Conservation (phyloP, 2,888 invertebrate species). For the Tortricodes alternella region DNA sequence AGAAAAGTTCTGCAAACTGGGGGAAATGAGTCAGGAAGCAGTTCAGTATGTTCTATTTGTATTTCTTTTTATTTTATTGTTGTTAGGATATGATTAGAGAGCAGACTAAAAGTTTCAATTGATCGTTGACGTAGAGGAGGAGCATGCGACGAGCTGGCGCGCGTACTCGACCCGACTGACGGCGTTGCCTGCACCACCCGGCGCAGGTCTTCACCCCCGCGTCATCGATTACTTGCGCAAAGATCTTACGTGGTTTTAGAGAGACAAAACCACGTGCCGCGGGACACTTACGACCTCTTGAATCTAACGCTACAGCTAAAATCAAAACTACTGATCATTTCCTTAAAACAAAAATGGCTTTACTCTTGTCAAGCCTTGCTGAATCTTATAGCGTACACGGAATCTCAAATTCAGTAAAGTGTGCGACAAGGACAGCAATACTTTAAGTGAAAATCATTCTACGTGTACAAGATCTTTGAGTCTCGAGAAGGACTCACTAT, state of each 20-base stretch:
- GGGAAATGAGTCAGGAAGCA: conserved; percentile 18
- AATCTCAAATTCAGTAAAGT: background rate
- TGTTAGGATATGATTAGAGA: conserved; percentile 59
- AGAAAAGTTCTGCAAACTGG: conserved; percentile 36
- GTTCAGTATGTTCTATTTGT: conserved; percentile 6
- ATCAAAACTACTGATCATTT: background rate
- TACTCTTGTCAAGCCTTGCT: background rate
- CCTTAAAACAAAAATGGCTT: conserved; percentile 16
- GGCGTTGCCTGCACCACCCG: conserved; percentile 77
- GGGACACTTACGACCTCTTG: conserved; percentile 5
- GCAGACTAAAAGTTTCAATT: conserved; percentile 73
- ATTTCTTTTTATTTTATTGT: conserved; percentile 41
- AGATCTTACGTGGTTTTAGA: conserved; percentile 60
- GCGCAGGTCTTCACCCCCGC: conserved; percentile 80
- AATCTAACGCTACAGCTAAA: background rate
- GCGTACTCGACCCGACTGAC: conserved; percentile 76
- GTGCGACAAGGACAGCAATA: conserved; percentile 27
- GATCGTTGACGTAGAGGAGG: conserved; percentile 51
- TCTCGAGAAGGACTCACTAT: conserved; percentile 5
- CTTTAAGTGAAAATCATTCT: conserved; percentile 11
- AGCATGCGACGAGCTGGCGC: conserved; percentile 59
- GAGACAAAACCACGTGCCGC: conserved; percentile 31
- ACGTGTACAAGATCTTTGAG: conserved; percentile 21
- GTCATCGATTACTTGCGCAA: conserved; percentile 77
- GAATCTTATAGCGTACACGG: background rate